Base-by-base conservation (phyloP, 2,797 vertebrate genomes). In the Sebastes steindachneri region DNA sequence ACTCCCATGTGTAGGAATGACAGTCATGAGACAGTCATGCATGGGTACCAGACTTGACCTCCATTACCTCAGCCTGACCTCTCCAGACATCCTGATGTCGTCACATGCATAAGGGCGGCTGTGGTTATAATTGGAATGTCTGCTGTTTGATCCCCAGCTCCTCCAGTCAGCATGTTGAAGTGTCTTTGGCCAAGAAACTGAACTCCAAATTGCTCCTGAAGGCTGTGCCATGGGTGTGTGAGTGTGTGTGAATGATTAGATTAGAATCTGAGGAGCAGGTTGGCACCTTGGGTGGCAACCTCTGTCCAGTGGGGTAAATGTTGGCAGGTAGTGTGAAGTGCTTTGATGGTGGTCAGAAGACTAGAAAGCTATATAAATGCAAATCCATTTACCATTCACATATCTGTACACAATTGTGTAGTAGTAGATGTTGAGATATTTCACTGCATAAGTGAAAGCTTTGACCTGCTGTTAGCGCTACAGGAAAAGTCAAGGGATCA, bases 1-100 rank as follows among this genome's bases (percentile, higher is more conserved):
- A 59, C 45, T 60, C 6, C 10, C 8, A 59, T 21, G 48, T 73
- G 58, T 25, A 48, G 48, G 21, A 66, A 67, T 81, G 4, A 29
- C 7, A 21, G 79, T 84, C 70, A 79, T 75, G 62, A 82, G 77
- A 75, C 77, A 78, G 57, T 64, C 67, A 75, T 58, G 54, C 41
- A 71, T 75, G 48, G 45, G 25, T 53, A 70, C 35, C 28, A 63
- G 45, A 79, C 62, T 29, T 59, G 25, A 59, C 55, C 35, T 66
- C 12, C 15, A 21, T 68, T 53, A 53, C 21, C 58, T 68, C 51
- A 53, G 19, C 54, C 21, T 79, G 68, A 71, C 19, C 72, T 74
- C n/a, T 63, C 26, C 19, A 71, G 58, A 82, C 4, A 8, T 53
- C 59, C 45, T 71, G 78, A 76, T 66, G 21, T 19, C 28, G 28